Evolutionary conservation across 1,140 invertebrate species (phyloP).

Genomic region (Venturia canescens): DNA sequence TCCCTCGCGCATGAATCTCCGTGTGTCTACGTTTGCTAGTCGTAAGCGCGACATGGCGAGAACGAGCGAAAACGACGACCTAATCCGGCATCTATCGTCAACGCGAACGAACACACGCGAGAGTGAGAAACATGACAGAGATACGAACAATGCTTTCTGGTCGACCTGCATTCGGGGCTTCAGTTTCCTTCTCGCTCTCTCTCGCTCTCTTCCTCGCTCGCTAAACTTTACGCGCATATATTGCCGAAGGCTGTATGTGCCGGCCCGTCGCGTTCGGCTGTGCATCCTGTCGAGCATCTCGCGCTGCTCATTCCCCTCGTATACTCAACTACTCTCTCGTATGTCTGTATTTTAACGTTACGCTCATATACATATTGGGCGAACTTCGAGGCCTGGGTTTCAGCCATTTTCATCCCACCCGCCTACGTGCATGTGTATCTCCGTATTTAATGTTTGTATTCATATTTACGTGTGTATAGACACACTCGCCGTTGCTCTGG

Average conservation of each 20-base stretch:
- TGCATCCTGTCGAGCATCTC: slow-evolving; percentile 41
- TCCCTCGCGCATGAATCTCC: no score
- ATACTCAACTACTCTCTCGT: background rate
- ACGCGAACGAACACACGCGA: slow-evolving; percentile 9
- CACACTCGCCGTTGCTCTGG: background rate
- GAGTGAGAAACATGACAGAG: slow-evolving; percentile 32
- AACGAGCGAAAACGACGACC: slow-evolving; percentile 26
- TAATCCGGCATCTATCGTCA: slow-evolving; percentile 20
- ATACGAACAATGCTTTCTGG: slow-evolving; percentile 39
- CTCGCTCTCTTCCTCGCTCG: background rate
- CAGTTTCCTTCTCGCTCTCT: slow-evolving; percentile 4
- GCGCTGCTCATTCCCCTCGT: slow-evolving; percentile 22
- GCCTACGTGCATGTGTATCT: background rate
- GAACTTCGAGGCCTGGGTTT: slow-evolving; percentile 18
- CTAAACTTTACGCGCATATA: background rate
- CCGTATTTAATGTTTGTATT: background rate
- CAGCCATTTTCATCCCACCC: slow-evolving; percentile 27
- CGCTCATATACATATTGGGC: background rate
- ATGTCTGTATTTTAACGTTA: slow-evolving; percentile 4
- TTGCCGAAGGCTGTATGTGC: background rate
- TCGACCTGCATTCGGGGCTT: slow-evolving; percentile 49
- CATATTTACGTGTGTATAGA: background rate
- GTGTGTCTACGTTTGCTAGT: no score
- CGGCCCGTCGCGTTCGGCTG: slow-evolving; percentile 35
- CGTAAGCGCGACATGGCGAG: background rate